A percentile compares a stretch with the other conserved stretches of the same genome.
Conservation (phyloP, 2,888 invertebrate genomes). For the Neelides folsomi region DNA sequence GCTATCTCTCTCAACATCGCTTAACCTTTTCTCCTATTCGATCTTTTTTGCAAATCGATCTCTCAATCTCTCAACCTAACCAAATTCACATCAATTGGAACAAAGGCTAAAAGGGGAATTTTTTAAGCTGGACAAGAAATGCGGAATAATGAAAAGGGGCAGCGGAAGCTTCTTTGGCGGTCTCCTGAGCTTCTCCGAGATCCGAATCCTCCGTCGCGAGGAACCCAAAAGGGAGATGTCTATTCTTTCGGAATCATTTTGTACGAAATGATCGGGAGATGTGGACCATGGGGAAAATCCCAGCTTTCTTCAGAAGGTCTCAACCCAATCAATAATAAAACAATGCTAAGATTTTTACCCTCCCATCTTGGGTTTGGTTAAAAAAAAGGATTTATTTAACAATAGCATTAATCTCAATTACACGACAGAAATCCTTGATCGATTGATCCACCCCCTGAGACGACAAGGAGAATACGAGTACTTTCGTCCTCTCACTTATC, state of each 20-base stretch:
- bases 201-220: conserved; percentile 45
- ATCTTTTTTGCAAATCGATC: no score
- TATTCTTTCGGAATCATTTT: conserved; percentile 72
- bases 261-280: conserved; percentile 66
- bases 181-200: conserved; percentile 61
- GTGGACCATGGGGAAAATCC: conserved; percentile 65
- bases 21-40: no score
- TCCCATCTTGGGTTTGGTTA: background rate
- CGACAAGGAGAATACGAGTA: conserved; percentile 11
- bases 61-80: no score
- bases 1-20: no score
- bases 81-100: no score
- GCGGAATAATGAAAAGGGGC: conserved; percentile 11
- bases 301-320: conserved; percentile 37
- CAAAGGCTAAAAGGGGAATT: background rate
- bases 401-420: no score
- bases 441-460: conserved; percentile 15
- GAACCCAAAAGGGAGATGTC: conserved; percentile 73
- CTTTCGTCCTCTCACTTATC: conserved; percentile 20
- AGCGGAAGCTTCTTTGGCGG: conserved; percentile 48
- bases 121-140: conserved; percentile 21
- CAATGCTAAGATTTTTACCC: no score
- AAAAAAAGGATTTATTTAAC: background rate
- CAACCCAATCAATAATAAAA: background rate
- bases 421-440: conserved; percentile 22